Evolutionary conservation across 2,113 vertebrate species (phyloP).

Genomic region (Otis tarda): DNA sequence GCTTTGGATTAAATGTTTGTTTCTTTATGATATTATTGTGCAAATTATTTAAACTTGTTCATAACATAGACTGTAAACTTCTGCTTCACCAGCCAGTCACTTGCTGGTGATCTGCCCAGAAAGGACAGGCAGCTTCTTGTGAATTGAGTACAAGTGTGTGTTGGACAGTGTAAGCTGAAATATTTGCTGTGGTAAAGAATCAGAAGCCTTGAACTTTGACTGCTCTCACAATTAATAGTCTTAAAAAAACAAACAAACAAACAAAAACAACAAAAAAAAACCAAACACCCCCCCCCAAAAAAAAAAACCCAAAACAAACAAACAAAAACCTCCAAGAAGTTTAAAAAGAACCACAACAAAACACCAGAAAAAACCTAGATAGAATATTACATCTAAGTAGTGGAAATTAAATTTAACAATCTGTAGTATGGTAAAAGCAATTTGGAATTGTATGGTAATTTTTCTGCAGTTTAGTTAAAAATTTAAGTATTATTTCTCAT

Average conservation of each 20-base stretch:
- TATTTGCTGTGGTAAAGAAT: background rate
- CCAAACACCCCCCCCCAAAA: too few species aligned
- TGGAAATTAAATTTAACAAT: background rate
- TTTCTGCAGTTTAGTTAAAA: background rate
- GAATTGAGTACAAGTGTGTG: background rate
- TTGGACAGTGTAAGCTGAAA: background rate
- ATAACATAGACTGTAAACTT: background rate
- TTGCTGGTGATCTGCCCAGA: background rate
- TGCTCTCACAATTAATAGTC: background rate
- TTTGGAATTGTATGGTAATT: background rate
- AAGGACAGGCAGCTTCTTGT: background rate
- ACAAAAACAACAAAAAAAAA: too few species aligned
- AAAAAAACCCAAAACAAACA: too few species aligned
- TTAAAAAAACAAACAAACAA: too few species aligned
- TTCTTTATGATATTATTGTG: background rate
- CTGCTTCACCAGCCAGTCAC: background rate
- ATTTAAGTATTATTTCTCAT: background rate
- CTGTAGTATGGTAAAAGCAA: background rate
- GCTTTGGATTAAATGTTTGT: background rate
- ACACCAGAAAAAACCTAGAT: background rate
- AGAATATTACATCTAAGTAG: background rate
- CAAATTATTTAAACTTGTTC: background rate
- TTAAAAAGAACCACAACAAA: background rate
- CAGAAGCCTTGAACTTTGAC: background rate
- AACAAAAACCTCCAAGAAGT: background rate